These are phyloP conservation scores for Lepus americanus DNA, from an alignment of 2,113 vertebrate species.

Conservation along the genomic window DNA sequence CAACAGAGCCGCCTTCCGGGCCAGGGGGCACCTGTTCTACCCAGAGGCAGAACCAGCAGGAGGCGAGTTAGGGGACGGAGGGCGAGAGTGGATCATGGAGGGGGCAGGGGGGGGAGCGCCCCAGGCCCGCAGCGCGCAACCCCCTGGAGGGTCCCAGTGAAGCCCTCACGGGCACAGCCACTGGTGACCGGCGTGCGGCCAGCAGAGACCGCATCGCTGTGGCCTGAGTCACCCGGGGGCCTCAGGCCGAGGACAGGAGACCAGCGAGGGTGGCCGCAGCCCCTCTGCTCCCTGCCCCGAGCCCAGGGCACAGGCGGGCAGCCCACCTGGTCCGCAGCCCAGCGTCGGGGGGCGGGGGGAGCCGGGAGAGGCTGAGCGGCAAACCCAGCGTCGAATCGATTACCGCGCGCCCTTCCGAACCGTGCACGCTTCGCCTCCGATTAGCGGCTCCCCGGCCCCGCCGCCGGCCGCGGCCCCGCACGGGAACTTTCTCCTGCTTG, in stretches of 20 bases:
- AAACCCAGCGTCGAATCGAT: constrained; percentile 86
- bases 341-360: neutral
- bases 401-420: constrained; percentile 84
- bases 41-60: neutral
- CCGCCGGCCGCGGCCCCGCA: constrained; percentile 86
- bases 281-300: neutral
- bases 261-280: neutral
- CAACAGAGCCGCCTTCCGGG: neutral
- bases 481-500: constrained; percentile 91
- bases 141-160: fast-evolving
- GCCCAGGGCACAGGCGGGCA: neutral
- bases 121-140: neutral
- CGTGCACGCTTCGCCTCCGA: constrained; percentile 88
- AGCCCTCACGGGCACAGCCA: fast-evolving
- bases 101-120: fast-evolving
- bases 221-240: fast-evolving
- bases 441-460: constrained; percentile 89
- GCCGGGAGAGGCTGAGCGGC: constrained; percentile 56
- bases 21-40: neutral
- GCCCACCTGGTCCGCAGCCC: too few species aligned
- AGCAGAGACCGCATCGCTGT: neutral
- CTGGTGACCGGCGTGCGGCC: neutral
- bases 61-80: neutral
- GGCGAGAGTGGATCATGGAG: too few species aligned
- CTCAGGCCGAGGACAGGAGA: fast-evolving